Conservation (phyloP, 2,797 vertebrate species). For the Coccyzus lansbergi region DNA sequence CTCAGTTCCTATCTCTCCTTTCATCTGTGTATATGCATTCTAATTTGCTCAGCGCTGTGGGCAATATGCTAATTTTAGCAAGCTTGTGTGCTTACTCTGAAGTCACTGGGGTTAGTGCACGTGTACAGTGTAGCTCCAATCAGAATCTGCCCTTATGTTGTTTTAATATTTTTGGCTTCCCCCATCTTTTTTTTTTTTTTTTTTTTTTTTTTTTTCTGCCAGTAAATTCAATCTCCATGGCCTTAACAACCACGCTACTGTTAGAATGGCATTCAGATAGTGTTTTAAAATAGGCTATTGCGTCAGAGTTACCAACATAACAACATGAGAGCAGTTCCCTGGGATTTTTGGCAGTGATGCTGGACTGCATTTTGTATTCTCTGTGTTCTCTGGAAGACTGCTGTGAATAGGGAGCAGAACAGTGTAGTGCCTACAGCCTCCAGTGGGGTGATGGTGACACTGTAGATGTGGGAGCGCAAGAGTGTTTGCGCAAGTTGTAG, state of each 20-base stretch:
- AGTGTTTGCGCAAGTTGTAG: too few species aligned
- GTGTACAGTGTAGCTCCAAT: background rate
- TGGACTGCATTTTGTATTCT: constrained; percentile 3
- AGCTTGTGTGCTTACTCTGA: constrained; percentile 55
- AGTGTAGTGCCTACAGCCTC: too few species aligned
- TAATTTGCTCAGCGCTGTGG: constrained; percentile 3
- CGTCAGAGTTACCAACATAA: background rate
- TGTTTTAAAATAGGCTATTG: background rate
- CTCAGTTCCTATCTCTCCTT: background rate
- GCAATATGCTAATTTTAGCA: constrained; percentile 60
- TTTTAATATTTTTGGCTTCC: background rate
- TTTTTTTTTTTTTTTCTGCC: too few species aligned
- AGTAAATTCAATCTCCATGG: background rate
- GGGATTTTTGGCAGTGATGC: background rate
- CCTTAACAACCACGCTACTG: background rate
- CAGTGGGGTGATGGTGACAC: too few species aligned
- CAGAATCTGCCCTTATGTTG: constrained; percentile 15
- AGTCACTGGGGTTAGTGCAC: constrained; percentile 16
- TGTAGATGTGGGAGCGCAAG: too few species aligned
- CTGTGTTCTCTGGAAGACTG: background rate
- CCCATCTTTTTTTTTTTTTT: background rate
- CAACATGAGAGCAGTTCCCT: background rate
- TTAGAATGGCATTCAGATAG: background rate
- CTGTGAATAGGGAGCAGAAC: too few species aligned
- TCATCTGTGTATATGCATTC: constrained; percentile 19